Evolutionary conservation across 1,140 invertebrate genomes (phyloP), one percentile per base, ranked within the genome.

Genomic region (Dryas iulia): DNA sequence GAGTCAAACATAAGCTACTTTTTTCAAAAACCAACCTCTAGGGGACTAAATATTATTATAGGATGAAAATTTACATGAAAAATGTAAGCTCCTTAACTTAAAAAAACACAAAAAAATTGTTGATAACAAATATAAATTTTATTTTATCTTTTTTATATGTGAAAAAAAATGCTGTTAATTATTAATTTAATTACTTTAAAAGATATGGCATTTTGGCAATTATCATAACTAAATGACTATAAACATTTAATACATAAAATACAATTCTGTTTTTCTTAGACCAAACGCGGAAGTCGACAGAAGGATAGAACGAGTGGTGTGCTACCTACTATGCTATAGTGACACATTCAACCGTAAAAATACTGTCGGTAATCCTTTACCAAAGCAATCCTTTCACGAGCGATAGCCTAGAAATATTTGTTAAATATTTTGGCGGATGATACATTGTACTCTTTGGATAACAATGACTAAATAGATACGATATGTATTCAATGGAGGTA

Each of bases 351-450:
- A 82, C 73, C 79, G 74, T 83, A 58, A 78, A 83, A 84, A 83
- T 82, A 73, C 74, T 61, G 72, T 62, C 76, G 64, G 71, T 87
- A 88, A 89, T 90, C 88, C 88, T 90, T 89, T 86, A 79, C 81
- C 72, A 72, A 72, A 69, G 66, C 80, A 89, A 86, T 77, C 85
- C 89, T 89, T 91, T 89, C 71, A 84, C 76, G 76, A 83, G 80
- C 80, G 81, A 78, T 74, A 83, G 81, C 76, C 79, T 83, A 83
- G 79, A 86, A 87, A 81, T 75, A 78, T 84, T 80, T 87, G 78
- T 83, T 77, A 77, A 86, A 90, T 86, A 87, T 89, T 87, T 82
- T 84, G 77, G 72, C 71, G 76, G 71, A 71, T 77, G 54, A 64
- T 39, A 74, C 77, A 79, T 81, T 81, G 71, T 77, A 59, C 26